Conservation (phyloP, 2,888 invertebrate species). For the Mythimna ferrago region DNA sequence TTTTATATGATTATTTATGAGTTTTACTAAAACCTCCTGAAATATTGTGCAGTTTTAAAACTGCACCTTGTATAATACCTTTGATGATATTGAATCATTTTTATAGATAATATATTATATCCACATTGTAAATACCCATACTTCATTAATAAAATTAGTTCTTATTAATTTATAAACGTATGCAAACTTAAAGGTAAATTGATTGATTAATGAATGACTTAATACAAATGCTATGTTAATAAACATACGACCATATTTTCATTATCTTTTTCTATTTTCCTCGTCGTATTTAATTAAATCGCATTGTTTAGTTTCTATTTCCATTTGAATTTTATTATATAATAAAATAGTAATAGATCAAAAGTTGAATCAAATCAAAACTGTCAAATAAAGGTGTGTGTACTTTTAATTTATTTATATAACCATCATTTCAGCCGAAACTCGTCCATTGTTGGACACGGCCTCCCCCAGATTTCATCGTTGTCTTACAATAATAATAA, state of each 20-base stretch:
- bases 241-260: background rate
- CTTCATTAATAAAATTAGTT: background rate
- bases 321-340: background rate
- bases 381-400: background rate
- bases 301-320: background rate
- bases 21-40: too few relatives aligned
- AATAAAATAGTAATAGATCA: background rate
- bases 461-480: too few relatives aligned
- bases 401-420: background rate
- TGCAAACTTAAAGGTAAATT: conserved; percentile 6
- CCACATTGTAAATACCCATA: conserved; percentile 15
- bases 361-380: background rate
- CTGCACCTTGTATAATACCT: too few relatives aligned
- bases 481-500: too few relatives aligned
- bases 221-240: conserved; percentile 6
- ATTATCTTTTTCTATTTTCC: conserved; percentile 17
- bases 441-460: too few relatives aligned
- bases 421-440: too few relatives aligned
- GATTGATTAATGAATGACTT: conserved; percentile 6
- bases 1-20: too few relatives aligned
- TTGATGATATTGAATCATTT: background rate
- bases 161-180: background rate
- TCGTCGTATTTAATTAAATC: conserved; percentile 1
- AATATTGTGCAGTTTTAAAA: too few relatives aligned
- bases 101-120: background rate